These are phyloP conservation scores for Mastacembelus armatus DNA, from an alignment of 2,797 vertebrate genomes.

Conservation along the genomic window DNA sequence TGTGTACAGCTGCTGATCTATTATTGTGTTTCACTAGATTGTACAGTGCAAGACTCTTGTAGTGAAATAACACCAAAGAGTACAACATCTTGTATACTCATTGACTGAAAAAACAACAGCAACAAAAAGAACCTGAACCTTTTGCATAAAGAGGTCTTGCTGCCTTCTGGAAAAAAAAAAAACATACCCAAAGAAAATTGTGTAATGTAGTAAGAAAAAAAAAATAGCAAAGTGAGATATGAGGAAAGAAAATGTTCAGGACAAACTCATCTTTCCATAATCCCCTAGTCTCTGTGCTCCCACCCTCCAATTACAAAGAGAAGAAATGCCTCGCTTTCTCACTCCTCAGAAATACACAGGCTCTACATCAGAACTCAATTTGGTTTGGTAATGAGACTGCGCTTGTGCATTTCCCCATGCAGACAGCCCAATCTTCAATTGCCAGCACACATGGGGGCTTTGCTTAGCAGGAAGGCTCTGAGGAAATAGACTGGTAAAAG, in stretches of 20 bases:
- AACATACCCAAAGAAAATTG: conserved; percentile 62
- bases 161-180: too few relatives aligned
- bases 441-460: conserved; percentile 78
- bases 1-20: conserved; percentile 39
- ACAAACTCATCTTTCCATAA: conserved; percentile 82
- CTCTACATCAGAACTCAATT: conserved; percentile 87
- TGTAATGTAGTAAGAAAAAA: conserved; percentile 47
- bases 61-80: conserved; percentile 29
- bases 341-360: conserved; percentile 81
- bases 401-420: conserved; percentile 85
- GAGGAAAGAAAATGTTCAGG: conserved; percentile 76
- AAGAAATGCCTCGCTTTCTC: conserved; percentile 82
- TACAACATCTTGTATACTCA: conserved; percentile 28
- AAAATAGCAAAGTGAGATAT: conserved; percentile 73
- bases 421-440: conserved; percentile 85
- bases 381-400: conserved; percentile 87
- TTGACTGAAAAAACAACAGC: conserved; percentile 24
- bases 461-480: conserved; percentile 78
- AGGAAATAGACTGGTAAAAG: conserved; percentile 81
- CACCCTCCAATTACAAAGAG: conserved; percentile 85
- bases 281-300: conserved; percentile 76
- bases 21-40: conserved; percentile 43
- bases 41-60: conserved; percentile 25
- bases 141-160: conserved; percentile 42
- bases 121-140: conserved; percentile 36